Evolutionary conservation across 2,888 invertebrate genomes (phyloP), one percentile per base, ranked within the genome.

Genomic region (Papilio elwesi): DNA sequence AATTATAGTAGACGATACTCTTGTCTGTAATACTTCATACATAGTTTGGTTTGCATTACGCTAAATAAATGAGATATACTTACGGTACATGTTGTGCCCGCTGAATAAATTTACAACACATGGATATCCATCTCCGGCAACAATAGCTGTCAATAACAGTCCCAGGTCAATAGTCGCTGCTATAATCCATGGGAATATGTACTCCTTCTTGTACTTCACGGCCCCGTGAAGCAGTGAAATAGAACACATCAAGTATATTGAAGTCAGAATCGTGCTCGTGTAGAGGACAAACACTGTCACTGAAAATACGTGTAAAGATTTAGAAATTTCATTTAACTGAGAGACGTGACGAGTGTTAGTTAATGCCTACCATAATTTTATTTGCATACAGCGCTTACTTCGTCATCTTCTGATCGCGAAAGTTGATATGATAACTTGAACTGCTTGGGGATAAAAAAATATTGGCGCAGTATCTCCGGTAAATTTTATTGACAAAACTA

Each of bases 241-340:
- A 77, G 92, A 93, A 83, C 92, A 91, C 87, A 93, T 87, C 78
- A 94, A 84, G 79, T 94, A 94, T 74, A 94, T 86, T 6, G 91
- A 87, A 6, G 90, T 92, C 73, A 92, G 82, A 68, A 92, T 89
- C 68, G 93, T 92, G 80, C 91, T 90, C 15, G 91, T 90, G 79
- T 93, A 93, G 47, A 94, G 82, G 77, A 93, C 85, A 81, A 93
- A 89, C 67, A 93, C 94, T 15, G 93, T 92, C 76, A 90, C 94
- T 94, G 88, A 64, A 85, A 55, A 38, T 38, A 57, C 10, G 12
- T 80, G 12, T 12, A 63, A 65, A 71, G 2, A 63, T 57, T 38
- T 38, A 57, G 38, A 13, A 57, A 26, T 6, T 2, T 55, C 12
- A 9, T 43, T 9, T 9, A 43, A 43, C 6, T 43, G 43, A 43